Conservation (phyloP, 2,113 vertebrate genomes). For the Haplotaxodon microlepis region DNA sequence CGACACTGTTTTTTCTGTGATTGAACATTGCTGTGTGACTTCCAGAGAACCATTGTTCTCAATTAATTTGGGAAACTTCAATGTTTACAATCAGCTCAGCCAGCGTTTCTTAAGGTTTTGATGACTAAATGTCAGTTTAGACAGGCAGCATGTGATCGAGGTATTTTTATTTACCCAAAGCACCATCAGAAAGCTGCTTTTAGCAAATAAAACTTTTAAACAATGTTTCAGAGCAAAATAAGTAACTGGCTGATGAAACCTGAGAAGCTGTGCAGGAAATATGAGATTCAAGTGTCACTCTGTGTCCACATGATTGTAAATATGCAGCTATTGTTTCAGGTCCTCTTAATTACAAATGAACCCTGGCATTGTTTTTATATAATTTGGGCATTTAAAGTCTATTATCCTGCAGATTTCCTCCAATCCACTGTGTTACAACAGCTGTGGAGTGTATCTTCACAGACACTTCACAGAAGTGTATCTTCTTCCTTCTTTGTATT, state of each 20-base stretch:
- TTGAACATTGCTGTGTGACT: accelerated
- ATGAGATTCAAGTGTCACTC: neutral
- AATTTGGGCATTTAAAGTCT: neutral
- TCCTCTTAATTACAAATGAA: neutral
- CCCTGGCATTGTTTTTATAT: neutral
- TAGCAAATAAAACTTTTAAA: neutral
- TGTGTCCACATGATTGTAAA: neutral
- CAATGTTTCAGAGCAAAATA: neutral
- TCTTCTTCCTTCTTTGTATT: accelerated
- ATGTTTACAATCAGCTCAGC: neutral
- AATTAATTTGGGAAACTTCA: neutral
- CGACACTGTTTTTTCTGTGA: neutral
- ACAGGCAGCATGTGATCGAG: neutral
- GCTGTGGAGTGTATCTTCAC: neutral
- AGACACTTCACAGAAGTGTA: neutral
- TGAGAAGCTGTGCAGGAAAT: neutral
- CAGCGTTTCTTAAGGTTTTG: accelerated
- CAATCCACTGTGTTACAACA: neutral
- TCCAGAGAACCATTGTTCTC: neutral
- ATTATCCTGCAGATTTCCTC: neutral
- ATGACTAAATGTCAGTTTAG: accelerated
- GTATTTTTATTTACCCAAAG: neutral
- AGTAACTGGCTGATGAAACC: neutral
- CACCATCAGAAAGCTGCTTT: neutral
- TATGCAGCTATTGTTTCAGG: neutral